Percentiles rank a stretch among this genome's conserved stretches.
Evolutionary conservation across 2,113 vertebrate species (phyloP).

Genomic region (Actinemys pallida): DNA sequence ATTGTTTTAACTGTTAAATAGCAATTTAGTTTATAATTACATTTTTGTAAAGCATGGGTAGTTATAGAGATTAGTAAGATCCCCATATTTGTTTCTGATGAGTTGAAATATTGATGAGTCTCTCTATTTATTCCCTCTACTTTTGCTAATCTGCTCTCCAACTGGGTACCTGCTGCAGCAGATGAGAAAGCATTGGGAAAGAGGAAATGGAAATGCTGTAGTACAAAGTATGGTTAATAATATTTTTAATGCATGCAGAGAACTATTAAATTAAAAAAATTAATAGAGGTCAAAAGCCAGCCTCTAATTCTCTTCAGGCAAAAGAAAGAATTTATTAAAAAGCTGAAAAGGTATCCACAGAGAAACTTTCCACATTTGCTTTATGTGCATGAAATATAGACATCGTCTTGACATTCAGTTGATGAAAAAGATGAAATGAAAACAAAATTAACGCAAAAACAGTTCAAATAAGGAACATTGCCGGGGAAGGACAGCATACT

Average conservation of each 20-base stretch:
- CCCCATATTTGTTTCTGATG: background rate
- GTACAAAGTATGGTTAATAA: slow-evolving; percentile 43
- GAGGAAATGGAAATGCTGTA: slow-evolving; percentile 37
- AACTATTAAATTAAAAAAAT: slow-evolving; percentile 72
- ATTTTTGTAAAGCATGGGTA: slow-evolving; percentile 2
- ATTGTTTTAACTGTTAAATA: slow-evolving; percentile 45
- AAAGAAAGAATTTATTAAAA: slow-evolving; percentile 71
- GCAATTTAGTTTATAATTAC: slow-evolving; percentile 35
- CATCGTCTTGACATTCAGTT: slow-evolving; percentile 68
- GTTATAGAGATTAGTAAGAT: background rate
- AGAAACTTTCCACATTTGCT: slow-evolving; percentile 23
- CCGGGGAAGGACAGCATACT: background rate
- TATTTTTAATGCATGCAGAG: slow-evolving; percentile 47
- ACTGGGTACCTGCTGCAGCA: slow-evolving; percentile 4
- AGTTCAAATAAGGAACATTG: slow-evolving; percentile 20
- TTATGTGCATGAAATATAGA: slow-evolving; percentile 64
- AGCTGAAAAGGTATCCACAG: slow-evolving; percentile 43
- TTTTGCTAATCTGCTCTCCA: slow-evolving; percentile 44
- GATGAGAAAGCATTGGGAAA: slow-evolving; percentile 29
- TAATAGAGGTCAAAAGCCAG: slow-evolving; percentile 73
- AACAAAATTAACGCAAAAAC: slow-evolving; percentile 42
- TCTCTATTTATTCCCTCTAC: slow-evolving; percentile 24
- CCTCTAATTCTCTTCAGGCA: slow-evolving; percentile 70
- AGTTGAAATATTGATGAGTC: background rate
- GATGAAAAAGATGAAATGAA: slow-evolving; percentile 65